Evolutionary conservation across 2,113 vertebrate species (phyloP), one percentile per base, ranked within the genome.

Genomic region (Gambusia holbrooki): DNA sequence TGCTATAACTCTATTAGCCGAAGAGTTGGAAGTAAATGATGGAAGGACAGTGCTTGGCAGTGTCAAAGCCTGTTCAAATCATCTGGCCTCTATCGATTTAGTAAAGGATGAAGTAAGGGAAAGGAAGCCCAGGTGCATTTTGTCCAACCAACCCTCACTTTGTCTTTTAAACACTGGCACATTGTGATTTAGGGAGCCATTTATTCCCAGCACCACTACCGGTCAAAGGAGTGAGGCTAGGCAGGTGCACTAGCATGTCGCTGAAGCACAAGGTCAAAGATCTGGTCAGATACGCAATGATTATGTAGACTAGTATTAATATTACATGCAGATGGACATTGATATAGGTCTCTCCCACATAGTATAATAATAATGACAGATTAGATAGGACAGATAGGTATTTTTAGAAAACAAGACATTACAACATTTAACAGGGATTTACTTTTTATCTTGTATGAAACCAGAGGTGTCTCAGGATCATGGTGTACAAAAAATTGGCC

Each of bases 1-100:
- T 84, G 84, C 89, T 88, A 80, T 83, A 91, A 92, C 87, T 93
- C 92, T 88, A 93, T 93, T 93, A 94, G 87, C 83, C 77, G 71
- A 85, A 88, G 86, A 89, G 79, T 85, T 87, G 79, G 76, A 77
- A 84, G 87, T 92, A 92, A 93, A 92, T 93, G 92, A 93, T 85
- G 74, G 77, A 77, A 80, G 80, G 73, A 73, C 84, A 73, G 83
- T 45, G 54, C 84, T 89, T 89, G 88, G 87, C 89, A 87, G 89
- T 83, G 85, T 93, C 84, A 77, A 80, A 71, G 64, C 70, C 77
- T 19, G 29, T 80, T 91, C 80, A 69, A 83, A 89, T 90, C 79
- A 74, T 77, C 79, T 54, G 62, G 74, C 77, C 71, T 86, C 83
- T 83, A 94, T 94, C 28, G 92, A 94, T 93, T 92, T 77, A 84